Evolutionary conservation across 2,797 vertebrate genomes (phyloP).

Genomic region (Ciconia nigra): DNA sequence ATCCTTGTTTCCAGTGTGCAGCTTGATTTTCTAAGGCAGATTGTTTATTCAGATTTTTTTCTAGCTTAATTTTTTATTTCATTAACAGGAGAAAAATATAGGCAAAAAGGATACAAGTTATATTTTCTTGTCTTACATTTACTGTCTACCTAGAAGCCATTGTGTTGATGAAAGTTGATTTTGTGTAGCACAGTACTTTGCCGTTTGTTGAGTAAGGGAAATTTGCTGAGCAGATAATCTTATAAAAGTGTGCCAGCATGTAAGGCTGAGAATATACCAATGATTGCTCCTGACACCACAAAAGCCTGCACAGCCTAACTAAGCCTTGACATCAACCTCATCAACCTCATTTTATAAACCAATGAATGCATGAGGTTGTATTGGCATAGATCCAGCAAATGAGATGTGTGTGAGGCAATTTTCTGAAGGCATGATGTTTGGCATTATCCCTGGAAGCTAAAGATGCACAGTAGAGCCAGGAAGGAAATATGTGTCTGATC

Average conservation of each 20-base stretch:
- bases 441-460: background rate
- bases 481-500: background rate
- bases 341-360: background rate
- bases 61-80: background rate
- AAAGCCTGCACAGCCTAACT: background rate
- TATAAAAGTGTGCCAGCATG: background rate
- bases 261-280: background rate
- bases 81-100: background rate
- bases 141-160: background rate
- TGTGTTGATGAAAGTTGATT: background rate
- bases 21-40: background rate
- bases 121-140: background rate
- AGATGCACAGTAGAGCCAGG: background rate
- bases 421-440: background rate
- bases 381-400: background rate
- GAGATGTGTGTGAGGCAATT: background rate
- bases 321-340: background rate
- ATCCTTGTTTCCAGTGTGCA: background rate
- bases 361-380: background rate
- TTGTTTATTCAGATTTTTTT: background rate
- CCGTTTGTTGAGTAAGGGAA: background rate
- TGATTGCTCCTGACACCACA: background rate
- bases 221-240: background rate
- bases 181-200: background rate
- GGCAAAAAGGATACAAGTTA: background rate